Conservation (phyloP, 2,113 vertebrate species). For the Tachuris rubrigastra region DNA sequence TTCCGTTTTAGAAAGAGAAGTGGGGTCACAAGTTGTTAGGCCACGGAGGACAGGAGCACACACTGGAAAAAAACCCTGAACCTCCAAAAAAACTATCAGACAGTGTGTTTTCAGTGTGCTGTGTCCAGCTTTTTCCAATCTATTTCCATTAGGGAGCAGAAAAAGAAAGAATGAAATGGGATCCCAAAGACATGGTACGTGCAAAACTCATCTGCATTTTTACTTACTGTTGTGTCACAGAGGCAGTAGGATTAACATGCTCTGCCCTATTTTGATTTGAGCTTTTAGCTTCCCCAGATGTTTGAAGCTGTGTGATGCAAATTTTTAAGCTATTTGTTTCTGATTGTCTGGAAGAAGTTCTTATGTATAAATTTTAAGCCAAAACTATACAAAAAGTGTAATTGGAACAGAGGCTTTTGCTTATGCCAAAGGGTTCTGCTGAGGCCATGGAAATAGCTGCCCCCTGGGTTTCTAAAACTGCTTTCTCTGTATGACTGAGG, state of each 20-base stretch:
- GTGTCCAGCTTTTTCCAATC: neutral
- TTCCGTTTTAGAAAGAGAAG: neutral
- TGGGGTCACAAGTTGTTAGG: neutral
- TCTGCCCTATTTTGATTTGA: neutral
- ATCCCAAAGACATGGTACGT: neutral
- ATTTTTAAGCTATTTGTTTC: slow-evolving; percentile 45
- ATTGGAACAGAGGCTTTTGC: neutral
- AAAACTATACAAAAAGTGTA: neutral
- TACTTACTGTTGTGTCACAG: neutral
- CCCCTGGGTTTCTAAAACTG: neutral
- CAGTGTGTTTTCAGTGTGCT: neutral
- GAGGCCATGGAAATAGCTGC: neutral
- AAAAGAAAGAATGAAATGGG: neutral
- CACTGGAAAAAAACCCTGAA: neutral
- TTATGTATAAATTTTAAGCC: neutral
- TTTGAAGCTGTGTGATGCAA: slow-evolving; percentile 34
- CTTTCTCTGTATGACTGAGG: neutral
- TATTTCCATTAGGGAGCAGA: neutral
- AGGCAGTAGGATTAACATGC: slow-evolving; percentile 10
- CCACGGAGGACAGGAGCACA: neutral
- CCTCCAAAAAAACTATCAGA: neutral
- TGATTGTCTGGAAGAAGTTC: neutral
- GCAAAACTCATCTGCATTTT: slow-evolving; percentile 18
- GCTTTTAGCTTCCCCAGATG: slow-evolving; percentile 31
- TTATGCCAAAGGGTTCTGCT: neutral